Conservation (phyloP, 2,797 vertebrate genomes). For the Micromesistius poutassou region DNA sequence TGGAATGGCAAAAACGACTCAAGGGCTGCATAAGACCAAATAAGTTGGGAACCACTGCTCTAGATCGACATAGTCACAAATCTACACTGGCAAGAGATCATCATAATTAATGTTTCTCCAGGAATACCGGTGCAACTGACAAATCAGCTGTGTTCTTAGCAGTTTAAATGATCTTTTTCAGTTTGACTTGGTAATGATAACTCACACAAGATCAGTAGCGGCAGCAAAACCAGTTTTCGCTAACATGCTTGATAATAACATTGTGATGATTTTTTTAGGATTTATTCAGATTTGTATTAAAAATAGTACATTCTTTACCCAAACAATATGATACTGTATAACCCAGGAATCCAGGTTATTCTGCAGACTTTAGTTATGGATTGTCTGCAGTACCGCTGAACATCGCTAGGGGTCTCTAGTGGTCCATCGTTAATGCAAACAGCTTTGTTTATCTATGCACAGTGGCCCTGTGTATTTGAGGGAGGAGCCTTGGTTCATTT, state of each 20-base stretch:
- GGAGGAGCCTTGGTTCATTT: conserved; percentile 40
- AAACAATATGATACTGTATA: neutral
- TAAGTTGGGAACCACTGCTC: too few relatives aligned
- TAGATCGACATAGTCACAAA: too few relatives aligned
- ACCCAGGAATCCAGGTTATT: neutral
- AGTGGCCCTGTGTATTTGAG: conserved; percentile 8
- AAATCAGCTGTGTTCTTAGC: too few relatives aligned
- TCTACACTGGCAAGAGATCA: too few relatives aligned
- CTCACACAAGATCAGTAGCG: neutral
- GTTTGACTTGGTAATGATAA: neutral
- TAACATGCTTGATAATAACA: neutral
- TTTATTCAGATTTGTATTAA: neutral
- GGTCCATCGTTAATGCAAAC: conserved; percentile 8
- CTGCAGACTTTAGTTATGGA: conserved; percentile 15
- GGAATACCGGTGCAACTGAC: too few relatives aligned
- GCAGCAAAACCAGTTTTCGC: neutral
- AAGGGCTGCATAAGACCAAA: too few relatives aligned
- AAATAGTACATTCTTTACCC: neutral
- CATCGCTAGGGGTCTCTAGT: conserved; percentile 44
- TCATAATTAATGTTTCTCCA: too few relatives aligned
- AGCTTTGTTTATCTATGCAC: conserved; percentile 32
- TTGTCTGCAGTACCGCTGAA: conserved; percentile 32
- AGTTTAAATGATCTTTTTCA: neutral
- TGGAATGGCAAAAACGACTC: too few relatives aligned
- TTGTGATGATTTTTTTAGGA: neutral